Base-by-base conservation (phyloP, 2,888 invertebrate genomes). In the Cyaniris semiargus region DNA sequence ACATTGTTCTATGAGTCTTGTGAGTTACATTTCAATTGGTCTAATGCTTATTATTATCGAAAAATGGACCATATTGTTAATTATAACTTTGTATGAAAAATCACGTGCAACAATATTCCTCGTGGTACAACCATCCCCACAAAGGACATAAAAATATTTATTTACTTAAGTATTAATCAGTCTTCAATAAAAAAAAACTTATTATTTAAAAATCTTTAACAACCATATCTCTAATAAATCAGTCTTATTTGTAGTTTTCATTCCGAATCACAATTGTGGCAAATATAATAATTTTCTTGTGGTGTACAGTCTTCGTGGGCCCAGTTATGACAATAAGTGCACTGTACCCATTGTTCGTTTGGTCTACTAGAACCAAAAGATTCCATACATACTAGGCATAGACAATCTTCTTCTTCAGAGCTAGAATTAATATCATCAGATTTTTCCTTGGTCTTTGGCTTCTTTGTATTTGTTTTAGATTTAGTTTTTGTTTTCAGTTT, bases 311-410 rank as follows among this genome's bases (percentile, higher is more conserved):
- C 56, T 56, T 56, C 56, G 56, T 56, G 56, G 56, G 56, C 56
- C 56, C 56, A 56, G 56, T 56, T 56, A 56, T 56, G 56, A 7
- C 56, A 70, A 70, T 23, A 15, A 70, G 34, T 78, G 76, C 78
- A 79, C 77, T 74, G 77, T 77, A 78, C 71, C 78, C 77, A 79
- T 74, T 78, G 58, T 78, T 78, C 78, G 71, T 78, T 79, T 77
- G 76, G 78, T 72, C 76, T 70, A 78, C 78, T 76, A 74, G 66
- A 70, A 70, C 78, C 77, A 71, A 77, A 77, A 77, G 58, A 72
- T 78, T 78, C 78, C 78, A 78, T 78, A 78, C 79, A 79, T 38
- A 79, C 78, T 58, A 78, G 78, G 76, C 79, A 79, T 70, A 72
- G 76, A 76, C n/a, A 70, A 71, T 76, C 70, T 78, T 79, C 79